These are phyloP conservation scores for Agelas oroides DNA, from an alignment of 37 sponge, comb jelly and placozoan genomes.

Conservation along the genomic window DNA sequence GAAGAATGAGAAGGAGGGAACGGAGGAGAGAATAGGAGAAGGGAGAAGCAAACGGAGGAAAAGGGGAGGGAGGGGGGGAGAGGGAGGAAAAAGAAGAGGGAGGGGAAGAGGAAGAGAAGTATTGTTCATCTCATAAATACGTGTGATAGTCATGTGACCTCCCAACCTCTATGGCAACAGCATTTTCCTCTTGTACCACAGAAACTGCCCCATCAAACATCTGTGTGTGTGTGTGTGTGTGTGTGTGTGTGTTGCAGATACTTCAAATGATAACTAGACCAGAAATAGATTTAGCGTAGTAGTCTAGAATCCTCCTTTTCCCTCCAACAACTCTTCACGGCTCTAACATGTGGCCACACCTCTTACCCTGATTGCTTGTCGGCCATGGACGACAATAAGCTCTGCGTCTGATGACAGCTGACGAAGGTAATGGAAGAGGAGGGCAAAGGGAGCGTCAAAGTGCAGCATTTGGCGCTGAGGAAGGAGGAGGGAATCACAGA, in stretches of 20 bases:
- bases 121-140: no score
- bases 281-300: no score
- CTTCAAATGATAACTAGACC: no score
- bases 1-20: neutral
- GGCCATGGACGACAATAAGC: constrained; percentile 46
- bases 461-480: constrained; percentile 74
- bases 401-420: constrained; percentile 76
- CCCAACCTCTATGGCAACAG: constrained; percentile 60
- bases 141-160: no score
- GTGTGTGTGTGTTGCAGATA: constrained; percentile 6
- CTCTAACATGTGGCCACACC: no score
- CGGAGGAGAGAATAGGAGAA: no score
- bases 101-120: no score
- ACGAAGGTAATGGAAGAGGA: constrained; percentile 67
- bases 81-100: no score
- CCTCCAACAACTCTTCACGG: no score
- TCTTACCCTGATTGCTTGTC: constrained; percentile 51
- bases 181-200: constrained; percentile 59
- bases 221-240: constrained; percentile 26
- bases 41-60: no score
- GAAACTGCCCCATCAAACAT: constrained; percentile 71
- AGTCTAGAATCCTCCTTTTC: no score
- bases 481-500: neutral
- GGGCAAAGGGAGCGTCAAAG: constrained; percentile 74
- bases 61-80: no score